These are phyloP conservation scores for Chromis chromis DNA, from an alignment of 2,797 vertebrate genomes.

Conservation along the genomic window DNA sequence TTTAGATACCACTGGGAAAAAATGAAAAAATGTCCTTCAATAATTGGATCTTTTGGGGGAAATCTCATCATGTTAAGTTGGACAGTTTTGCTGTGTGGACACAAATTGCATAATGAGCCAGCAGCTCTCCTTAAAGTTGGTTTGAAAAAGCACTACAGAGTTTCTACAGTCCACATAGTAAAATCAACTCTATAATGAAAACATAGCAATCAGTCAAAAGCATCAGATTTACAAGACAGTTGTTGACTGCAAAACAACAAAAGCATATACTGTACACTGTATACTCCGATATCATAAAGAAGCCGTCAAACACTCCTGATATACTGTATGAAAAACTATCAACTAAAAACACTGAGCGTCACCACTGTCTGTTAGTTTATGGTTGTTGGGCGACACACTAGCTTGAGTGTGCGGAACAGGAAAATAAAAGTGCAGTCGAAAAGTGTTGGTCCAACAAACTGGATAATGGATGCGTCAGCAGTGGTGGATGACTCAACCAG, in stretches of 20 bases:
- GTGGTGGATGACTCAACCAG: slow-evolving; percentile 55
- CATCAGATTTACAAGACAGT: slow-evolving; percentile 58
- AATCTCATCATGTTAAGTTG: slow-evolving; percentile 45
- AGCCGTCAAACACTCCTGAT: slow-evolving; percentile 52
- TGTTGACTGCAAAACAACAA: slow-evolving; percentile 53
- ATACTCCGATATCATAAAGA: slow-evolving; percentile 55
- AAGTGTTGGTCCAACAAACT: slow-evolving; percentile 80
- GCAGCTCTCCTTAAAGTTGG: slow-evolving; percentile 57
- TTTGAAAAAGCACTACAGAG: slow-evolving; percentile 48
- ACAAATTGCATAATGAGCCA: slow-evolving; percentile 69
- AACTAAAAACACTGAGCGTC: slow-evolving; percentile 66
- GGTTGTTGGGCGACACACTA: slow-evolving; percentile 61
- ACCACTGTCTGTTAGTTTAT: slow-evolving; percentile 63
- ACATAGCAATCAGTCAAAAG: slow-evolving; percentile 67
- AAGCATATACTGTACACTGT: slow-evolving; percentile 66
- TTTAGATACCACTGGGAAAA: neutral
- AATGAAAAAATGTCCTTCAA: neutral
- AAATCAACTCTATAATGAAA: slow-evolving; percentile 54
- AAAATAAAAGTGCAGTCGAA: slow-evolving; percentile 75
- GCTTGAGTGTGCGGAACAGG: slow-evolving; percentile 50
- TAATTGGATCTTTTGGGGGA: slow-evolving; percentile 10
- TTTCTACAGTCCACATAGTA: slow-evolving; percentile 50
- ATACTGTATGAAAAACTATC: slow-evolving; percentile 55
- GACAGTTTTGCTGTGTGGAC: slow-evolving; percentile 48
- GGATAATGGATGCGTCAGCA: slow-evolving; percentile 62